Evolutionary conservation across 2,888 invertebrate species (phyloP).

Genomic region (Apotomis capreana): DNA sequence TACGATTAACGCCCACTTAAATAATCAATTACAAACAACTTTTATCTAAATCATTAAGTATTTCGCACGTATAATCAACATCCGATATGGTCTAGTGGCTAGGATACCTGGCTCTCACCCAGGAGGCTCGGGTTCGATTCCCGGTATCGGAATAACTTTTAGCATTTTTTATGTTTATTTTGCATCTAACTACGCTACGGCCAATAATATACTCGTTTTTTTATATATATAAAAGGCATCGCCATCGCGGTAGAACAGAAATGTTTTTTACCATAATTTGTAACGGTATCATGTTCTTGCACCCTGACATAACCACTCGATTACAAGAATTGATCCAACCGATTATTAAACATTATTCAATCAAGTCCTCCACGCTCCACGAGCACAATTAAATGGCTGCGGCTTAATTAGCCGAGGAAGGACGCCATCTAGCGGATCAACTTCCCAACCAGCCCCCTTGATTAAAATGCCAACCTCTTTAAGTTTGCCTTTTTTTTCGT

Average conservation of each 20-base stretch:
- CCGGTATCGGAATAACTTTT: conserved; percentile 68
- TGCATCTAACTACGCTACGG: no score
- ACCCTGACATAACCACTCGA: conserved; percentile 28
- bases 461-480: conserved; percentile 13
- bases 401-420: conserved; percentile 11
- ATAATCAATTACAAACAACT: no score
- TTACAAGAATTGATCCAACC: conserved; percentile 16
- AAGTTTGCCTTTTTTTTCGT: no score
- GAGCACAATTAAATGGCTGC: conserved; percentile 19
- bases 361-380: conserved; percentile 19
- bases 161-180: conserved; percentile 11
- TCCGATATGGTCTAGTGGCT: conserved; percentile 79
- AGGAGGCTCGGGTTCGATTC: conserved; percentile 76
- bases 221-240: no score
- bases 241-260: no score
- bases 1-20: no score
- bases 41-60: background rate
- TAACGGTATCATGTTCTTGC: conserved; percentile 8
- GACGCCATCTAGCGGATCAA: conserved; percentile 34
- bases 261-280: no score
- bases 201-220: no score
- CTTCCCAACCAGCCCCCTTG: conserved; percentile 6
- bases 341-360: conserved; percentile 37
- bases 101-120: conserved; percentile 63
- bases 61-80: accelerated